Conservation (phyloP, 2,113 vertebrate species). For the Balaeniceps rex region DNA sequence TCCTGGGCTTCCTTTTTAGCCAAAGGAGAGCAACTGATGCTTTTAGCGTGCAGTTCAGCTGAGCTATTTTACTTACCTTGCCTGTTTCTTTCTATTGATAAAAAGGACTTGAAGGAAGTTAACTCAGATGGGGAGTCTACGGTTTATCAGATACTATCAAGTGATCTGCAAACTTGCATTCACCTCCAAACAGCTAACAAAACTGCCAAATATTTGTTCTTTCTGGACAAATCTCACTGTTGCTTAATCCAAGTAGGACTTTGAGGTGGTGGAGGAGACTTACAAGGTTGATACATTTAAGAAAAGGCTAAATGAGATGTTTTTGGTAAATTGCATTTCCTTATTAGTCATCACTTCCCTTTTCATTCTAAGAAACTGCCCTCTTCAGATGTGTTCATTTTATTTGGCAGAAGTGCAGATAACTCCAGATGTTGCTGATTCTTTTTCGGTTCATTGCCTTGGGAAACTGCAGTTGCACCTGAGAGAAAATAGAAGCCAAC, state of each 20-base stretch:
- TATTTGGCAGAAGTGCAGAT: slow-evolving; percentile 32
- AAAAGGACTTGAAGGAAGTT: not conserved
- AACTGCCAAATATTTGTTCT: not conserved
- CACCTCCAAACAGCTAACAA: not conserved
- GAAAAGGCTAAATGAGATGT: slow-evolving; percentile 18
- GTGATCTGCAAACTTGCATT: not conserved
- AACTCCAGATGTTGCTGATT: slow-evolving; percentile 43
- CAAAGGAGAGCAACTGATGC: not conserved
- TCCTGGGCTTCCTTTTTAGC: not conserved
- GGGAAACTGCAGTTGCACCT: slow-evolving; percentile 53
- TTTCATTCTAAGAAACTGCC: slow-evolving; percentile 37
- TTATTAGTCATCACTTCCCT: slow-evolving; percentile 45
- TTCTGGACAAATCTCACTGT: not conserved
- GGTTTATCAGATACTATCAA: not conserved
- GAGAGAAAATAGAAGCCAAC: slow-evolving; percentile 49
- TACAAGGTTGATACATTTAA: not conserved
- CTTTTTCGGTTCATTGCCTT: slow-evolving; percentile 46
- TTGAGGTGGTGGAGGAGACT: not conserved
- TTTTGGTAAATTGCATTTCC: slow-evolving; percentile 42
- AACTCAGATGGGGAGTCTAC: not conserved
- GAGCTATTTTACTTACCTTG: not conserved
- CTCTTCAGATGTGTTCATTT: not conserved
- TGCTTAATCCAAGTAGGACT: not conserved
- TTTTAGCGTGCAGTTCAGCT: not conserved
- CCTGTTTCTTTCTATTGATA: not conserved